A percentile compares a stretch with the other conserved stretches of the same genome.
These are phyloP conservation scores for Macrotrachela quadricornifera DNA, from an alignment of 1,140 invertebrate genomes.

Conservation along the genomic window DNA sequence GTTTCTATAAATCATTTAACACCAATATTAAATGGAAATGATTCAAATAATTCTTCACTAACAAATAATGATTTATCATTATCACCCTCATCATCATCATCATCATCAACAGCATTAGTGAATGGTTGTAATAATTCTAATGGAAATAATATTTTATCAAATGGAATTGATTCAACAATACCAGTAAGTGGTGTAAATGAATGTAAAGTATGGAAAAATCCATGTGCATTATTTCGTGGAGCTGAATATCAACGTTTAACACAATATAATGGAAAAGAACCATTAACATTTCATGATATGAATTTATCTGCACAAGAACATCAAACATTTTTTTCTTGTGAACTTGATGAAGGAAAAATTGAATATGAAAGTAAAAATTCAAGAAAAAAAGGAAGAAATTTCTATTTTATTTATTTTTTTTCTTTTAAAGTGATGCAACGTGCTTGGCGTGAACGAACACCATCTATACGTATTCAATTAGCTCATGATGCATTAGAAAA, in stretches of 20 bases:
- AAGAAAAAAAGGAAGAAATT: too few relatives aligned
- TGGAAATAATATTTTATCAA: neutral
- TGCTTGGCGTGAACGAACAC: slow-evolving; percentile 85
- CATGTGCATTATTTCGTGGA: slow-evolving; percentile 76
- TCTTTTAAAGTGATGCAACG: slow-evolving; percentile 57
- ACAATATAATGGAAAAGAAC: slow-evolving; percentile 71
- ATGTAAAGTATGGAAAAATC: slow-evolving; percentile 93
- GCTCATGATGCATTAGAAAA: slow-evolving; percentile 69
- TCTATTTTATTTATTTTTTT: too few relatives aligned
- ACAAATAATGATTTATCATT: slow-evolving; percentile 43
- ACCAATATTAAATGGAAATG: too few relatives aligned
- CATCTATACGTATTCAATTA: slow-evolving; percentile 65
- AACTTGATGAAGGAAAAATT: slow-evolving; percentile 60
- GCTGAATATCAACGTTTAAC: slow-evolving; percentile 84
- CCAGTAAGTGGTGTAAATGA: slow-evolving; percentile 31
- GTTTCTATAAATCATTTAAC: slow-evolving; percentile 74
- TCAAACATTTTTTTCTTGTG: slow-evolving; percentile 90
- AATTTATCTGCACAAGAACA: slow-evolving; percentile 95
- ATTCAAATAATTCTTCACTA: slow-evolving; percentile 47
- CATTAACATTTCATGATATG: slow-evolving; percentile 95
- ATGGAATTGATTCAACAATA: neutral
- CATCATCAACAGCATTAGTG: slow-evolving; percentile 27
- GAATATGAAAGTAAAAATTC: slow-evolving; percentile 57
- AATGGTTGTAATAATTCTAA: too few relatives aligned
- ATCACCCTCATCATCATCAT: slow-evolving; percentile 9